phyloP scores from a whole-genome alignment of 2,113 vertebrate species.

The Bagarius yarrelli region DNA sequence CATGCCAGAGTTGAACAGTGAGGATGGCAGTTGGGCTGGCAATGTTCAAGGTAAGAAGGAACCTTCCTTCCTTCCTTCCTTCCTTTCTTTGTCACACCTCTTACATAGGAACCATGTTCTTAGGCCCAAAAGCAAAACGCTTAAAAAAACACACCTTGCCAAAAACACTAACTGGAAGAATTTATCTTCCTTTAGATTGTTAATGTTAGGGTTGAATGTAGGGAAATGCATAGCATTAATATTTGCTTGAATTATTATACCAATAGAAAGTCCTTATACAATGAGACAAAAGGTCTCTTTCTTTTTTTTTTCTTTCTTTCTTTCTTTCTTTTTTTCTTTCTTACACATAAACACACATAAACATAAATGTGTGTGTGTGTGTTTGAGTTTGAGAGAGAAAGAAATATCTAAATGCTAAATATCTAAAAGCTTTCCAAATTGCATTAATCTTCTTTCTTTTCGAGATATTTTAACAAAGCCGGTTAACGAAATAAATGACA shows the following conservation, averaged over 20 bases:
- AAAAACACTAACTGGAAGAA: background rate
- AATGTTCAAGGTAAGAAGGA: conserved; percentile 76
- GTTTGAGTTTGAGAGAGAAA: no score
- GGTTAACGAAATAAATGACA: conserved; percentile 41
- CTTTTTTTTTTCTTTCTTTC: no score
- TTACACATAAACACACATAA: no score
- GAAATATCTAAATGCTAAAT: background rate
- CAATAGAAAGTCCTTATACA: background rate
- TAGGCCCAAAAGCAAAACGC: no score
- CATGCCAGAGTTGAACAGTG: conserved; percentile 79
- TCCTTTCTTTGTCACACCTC: background rate
- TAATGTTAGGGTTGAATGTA: background rate
- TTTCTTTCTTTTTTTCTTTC: no score
- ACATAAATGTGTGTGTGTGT: no score
- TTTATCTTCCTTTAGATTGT: no score
- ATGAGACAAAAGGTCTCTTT: background rate
- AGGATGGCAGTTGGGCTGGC: conserved; percentile 76
- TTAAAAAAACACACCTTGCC: background rate
- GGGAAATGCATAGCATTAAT: background rate
- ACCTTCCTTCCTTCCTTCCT: background rate
- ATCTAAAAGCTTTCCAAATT: background rate
- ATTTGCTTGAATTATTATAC: background rate
- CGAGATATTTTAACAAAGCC: conserved; percentile 41
- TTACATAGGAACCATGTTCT: no score
- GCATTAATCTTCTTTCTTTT: conserved; percentile 32